Base-by-base conservation (phyloP, 2,888 invertebrate genomes). In the Lysandra bellargus region DNA sequence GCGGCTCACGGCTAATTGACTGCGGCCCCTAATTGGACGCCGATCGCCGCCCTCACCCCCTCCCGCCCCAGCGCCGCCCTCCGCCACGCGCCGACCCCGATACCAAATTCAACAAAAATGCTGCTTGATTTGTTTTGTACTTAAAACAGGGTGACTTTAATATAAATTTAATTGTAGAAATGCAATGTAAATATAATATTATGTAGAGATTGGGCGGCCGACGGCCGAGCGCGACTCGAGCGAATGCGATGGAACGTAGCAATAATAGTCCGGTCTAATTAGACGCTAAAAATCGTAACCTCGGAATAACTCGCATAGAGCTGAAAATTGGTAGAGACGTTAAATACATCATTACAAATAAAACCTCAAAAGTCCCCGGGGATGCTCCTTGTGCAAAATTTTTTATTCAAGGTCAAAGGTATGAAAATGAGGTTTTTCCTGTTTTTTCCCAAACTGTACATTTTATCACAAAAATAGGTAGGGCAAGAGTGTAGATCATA, bases 201-300 rank as follows among this genome's bases (percentile, higher is more conserved):
- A 83, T 83, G 82, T 84, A 85, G 84, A 82, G 6, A 83, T 84
- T 73, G 87, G 86, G 86, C 85, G 88, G 85, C 85, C 64, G 9
- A 12, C 9, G 23, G 61, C 23, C 30, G 64, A 64, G 64, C 69
- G 69, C 69, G 69, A 33, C 69, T 69, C 69, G 82, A 83, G 84
- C 85, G 79, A 78, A 74, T 78, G 74, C 78, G 79, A 79, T 87
- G 86, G 88, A 88, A 85, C 80, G 88, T 91, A 92, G 93, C 92
- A 93, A 93, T 93, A 93, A 23, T 23, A 23, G 23, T 23, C 23
- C 23, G 23, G 23, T 23, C 23, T 23, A 23, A 23, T 23, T 23
- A 23, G 23, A 23, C 23, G 23, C 23, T 23, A 23, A 23, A 23
- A 23, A 23, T 23, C 23, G 23, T 23, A 23, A 23, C 23, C 23